These are phyloP conservation scores for Labrus mixtus DNA, from an alignment of 2,113 vertebrate genomes.

Conservation along the genomic window DNA sequence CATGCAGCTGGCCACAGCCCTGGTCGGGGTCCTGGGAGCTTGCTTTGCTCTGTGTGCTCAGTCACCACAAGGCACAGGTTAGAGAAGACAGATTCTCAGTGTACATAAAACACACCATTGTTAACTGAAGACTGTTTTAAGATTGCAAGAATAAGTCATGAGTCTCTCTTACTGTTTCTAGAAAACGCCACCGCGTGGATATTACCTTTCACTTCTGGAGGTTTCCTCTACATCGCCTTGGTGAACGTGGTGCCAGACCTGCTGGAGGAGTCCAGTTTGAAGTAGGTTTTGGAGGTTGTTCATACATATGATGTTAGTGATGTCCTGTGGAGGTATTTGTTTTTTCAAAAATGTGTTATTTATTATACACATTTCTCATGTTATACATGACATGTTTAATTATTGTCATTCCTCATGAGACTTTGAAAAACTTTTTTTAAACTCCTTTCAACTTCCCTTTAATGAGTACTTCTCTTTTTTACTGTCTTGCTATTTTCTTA, in stretches of 20 bases:
- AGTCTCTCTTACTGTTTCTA: slow-evolving; percentile 54
- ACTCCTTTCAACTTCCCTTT: too few species aligned
- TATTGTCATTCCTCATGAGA: too few species aligned
- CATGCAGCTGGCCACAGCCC: slow-evolving; percentile 94
- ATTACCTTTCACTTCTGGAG: slow-evolving; percentile 95
- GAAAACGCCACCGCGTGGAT: slow-evolving; percentile 93
- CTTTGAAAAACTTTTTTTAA: too few species aligned
- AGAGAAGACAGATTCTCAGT: background rate
- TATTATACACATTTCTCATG: too few species aligned
- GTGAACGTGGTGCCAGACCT: slow-evolving; percentile 97
- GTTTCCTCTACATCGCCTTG: slow-evolving; percentile 97
- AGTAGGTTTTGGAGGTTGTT: slow-evolving; percentile 75
- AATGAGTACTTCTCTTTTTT: too few species aligned
- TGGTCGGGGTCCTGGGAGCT: slow-evolving; percentile 93
- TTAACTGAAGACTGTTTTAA: background rate
- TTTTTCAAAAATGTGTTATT: too few species aligned
- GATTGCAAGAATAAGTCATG: background rate
- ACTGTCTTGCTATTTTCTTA: too few species aligned
- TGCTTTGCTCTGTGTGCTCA: slow-evolving; percentile 93
- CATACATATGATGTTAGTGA: too few species aligned
- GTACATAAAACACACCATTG: background rate
- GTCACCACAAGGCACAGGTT: slow-evolving; percentile 94
- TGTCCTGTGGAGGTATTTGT: too few species aligned
- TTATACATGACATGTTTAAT: too few species aligned
- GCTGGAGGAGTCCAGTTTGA: slow-evolving; percentile 90